Base-by-base conservation (phyloP, 2,888 invertebrate genomes). In the Epistrophella euchroma region DNA sequence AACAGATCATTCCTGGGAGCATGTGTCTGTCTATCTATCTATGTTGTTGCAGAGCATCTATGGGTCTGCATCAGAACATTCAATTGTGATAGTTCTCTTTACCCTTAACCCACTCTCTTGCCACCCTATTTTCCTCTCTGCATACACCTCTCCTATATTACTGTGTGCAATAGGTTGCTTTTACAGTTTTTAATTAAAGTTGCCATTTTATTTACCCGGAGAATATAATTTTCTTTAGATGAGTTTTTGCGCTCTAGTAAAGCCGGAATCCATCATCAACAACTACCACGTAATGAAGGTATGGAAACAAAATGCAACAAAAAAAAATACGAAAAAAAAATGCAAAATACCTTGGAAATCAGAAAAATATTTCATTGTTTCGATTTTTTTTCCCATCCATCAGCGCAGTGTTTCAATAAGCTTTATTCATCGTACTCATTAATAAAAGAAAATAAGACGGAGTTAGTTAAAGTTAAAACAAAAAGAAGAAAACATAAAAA, bases 181-280 rank as follows among this genome's bases (percentile, higher is more conserved):
- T 81, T 74, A 60, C 82, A 74, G 70, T 82, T 86, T 76, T 86
- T 86, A 86, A 86, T 86, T 86, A 86, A 86, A 82, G 82, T 82
- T 86, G 81, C 86, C 70, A 82, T 86, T 86, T 82, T 86, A 81
- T 86, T 82, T 86, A 82, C 74, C 76, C 77, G 73, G 73, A 78
- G 86, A 86, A 86, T 81, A 86, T 68, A 82, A 77, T 82, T 86
- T 86, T 86, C 86, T 77, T 77, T 86, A 77, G 86, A 81, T 86
- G 82, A 82, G 82, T 70, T 86, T 77, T 74, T 86, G 56, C 74
- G 73, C 73, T 77, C 77, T 45, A 77, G 82, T 74, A 86, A 86
- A 77, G 74, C 64, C 73, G 64, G 86, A 77, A 86, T 86, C 70
- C 81, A 77, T 86, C 82, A 73, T 86, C 70, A 81, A 55, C 73